These are phyloP conservation scores for Calosoma granatense DNA, from an alignment of 1,140 invertebrate species.

Conservation along the genomic window DNA sequence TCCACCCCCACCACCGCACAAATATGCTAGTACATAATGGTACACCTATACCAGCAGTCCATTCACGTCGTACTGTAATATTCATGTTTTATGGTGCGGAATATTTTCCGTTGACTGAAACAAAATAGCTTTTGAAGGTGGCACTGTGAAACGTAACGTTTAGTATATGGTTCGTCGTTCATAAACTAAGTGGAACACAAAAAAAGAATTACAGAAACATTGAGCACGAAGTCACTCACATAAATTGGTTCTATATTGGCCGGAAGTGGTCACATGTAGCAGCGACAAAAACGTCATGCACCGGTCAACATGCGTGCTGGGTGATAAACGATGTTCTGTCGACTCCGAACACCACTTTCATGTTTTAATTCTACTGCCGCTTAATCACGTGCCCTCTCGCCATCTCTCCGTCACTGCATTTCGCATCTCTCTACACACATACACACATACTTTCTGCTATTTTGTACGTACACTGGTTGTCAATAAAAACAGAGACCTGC, in stretches of 20 bases:
- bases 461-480: too few relatives aligned
- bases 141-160: not conserved
- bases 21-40: too few relatives aligned
- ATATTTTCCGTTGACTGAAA: not conserved
- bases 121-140: not conserved
- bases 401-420: too few relatives aligned
- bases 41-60: too few relatives aligned
- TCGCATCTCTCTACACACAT: too few relatives aligned
- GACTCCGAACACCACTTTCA: not conserved
- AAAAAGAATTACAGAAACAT: conserved; percentile 9
- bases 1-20: too few relatives aligned
- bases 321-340: not conserved
- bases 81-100: not conserved
- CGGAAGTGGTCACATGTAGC: not conserved
- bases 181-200: conserved; percentile 8
- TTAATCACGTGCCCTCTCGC: not conserved
- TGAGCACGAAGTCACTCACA: conserved; percentile 3
- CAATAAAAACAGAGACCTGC: too few relatives aligned
- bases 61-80: too few relatives aligned
- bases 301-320: not conserved
- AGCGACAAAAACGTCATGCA: not conserved
- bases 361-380: not conserved
- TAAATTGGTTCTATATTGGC: not conserved
- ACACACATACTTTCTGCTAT: too few relatives aligned
- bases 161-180: not conserved